phyloP scores from a whole-genome alignment of 2,113 vertebrate species.

The Cariama cristata region DNA sequence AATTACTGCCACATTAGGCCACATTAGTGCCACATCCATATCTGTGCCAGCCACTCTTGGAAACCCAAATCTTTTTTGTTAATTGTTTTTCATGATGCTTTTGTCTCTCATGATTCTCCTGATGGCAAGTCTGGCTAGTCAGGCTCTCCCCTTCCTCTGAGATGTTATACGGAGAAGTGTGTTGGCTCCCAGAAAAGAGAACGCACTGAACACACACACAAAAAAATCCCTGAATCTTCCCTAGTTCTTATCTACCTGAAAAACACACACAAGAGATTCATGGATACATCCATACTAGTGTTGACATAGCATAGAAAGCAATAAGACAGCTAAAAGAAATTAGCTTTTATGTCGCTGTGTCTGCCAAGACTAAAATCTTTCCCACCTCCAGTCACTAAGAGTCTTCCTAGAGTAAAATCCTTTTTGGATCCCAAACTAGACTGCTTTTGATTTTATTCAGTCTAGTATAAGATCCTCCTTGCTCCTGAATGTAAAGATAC shows the following conservation, averaged over 20 bases:
- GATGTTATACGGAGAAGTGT: background rate
- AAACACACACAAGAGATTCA: background rate
- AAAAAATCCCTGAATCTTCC: background rate
- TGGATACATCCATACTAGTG: background rate
- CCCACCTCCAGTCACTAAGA: background rate
- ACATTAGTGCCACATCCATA: background rate
- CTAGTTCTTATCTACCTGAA: background rate
- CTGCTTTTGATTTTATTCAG: conserved; percentile 37
- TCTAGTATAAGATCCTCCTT: conserved; percentile 12
- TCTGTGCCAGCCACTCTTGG: background rate
- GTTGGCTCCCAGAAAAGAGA: background rate
- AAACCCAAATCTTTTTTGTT: conserved; percentile 19
- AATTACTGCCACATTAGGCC: conserved; percentile 28
- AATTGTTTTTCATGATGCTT: background rate
- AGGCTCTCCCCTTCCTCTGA: background rate
- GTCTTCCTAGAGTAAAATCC: conserved; percentile 30
- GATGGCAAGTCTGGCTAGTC: background rate
- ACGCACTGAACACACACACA: background rate
- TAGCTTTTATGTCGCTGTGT: background rate
- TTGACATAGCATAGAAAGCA: conserved; percentile 51
- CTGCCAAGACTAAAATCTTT: conserved; percentile 54
- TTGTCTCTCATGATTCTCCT: background rate
- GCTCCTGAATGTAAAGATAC: conserved; percentile 54
- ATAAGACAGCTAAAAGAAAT: conserved; percentile 21
- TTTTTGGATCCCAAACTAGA: conserved; percentile 7